Conservation (phyloP, 1,140 invertebrate species). For the Drosophila pruinosa region DNA sequence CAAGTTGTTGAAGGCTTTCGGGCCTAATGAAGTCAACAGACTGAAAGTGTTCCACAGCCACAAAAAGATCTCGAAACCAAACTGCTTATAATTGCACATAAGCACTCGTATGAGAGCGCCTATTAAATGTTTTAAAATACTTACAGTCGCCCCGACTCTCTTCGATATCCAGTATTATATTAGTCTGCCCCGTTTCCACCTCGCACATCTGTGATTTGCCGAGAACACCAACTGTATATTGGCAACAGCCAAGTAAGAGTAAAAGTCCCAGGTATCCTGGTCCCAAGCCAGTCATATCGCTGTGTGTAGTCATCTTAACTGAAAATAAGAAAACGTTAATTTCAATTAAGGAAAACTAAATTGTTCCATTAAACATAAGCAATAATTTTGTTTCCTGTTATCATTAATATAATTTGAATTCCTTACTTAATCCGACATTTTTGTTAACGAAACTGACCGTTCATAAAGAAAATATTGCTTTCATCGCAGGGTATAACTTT, state of each 20-base stretch:
- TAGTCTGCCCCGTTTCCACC: conserved; percentile 92
- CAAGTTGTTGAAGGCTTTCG: conserved; percentile 37
- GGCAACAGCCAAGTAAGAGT: conserved; percentile 58
- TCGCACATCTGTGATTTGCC: conserved; percentile 83
- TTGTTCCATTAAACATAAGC: too few species aligned
- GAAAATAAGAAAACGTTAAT: conserved; percentile 9
- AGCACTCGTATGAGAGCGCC: not conserved
- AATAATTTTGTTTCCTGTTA: too few species aligned
- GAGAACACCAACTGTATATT: conserved; percentile 49
- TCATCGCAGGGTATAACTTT: too few species aligned
- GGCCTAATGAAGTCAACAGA: conserved; percentile 40
- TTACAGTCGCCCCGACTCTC: conserved; percentile 93
- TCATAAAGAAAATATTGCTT: too few species aligned
- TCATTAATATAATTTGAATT: too few species aligned
- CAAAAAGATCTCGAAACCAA: conserved; percentile 16
- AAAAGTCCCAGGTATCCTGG: conserved; percentile 45
- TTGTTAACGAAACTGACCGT: too few species aligned
- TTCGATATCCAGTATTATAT: conserved; percentile 94
- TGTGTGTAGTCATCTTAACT: conserved; percentile 56
- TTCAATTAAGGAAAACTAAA: too few species aligned
- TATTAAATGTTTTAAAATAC: conserved; percentile 79
- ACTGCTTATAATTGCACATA: conserved; percentile 8
- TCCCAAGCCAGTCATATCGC: conserved; percentile 19
- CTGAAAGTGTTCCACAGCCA: conserved; percentile 25
- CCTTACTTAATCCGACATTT: too few species aligned